Percentiles rank a stretch among this genome's conserved stretches.
phyloP scores from a whole-genome alignment of 2,888 invertebrate genomes.

The Norana najaformis region DNA sequence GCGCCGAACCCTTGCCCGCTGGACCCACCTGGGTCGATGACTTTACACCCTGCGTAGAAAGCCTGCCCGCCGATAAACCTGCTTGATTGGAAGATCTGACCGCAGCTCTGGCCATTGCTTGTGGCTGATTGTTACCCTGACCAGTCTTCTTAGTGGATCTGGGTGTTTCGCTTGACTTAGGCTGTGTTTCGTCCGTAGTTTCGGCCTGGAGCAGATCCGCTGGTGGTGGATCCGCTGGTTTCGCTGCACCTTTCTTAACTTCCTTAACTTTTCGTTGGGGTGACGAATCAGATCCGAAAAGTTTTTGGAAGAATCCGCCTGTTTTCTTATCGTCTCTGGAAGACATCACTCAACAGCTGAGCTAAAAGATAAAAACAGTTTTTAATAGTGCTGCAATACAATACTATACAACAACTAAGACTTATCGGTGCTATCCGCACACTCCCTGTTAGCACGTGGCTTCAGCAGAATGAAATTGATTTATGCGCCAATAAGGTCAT shows the following conservation, averaged over 20 bases:
- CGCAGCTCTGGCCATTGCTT: not conserved
- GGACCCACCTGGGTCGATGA: not conserved
- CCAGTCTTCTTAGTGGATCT: not conserved
- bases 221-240: not conserved
- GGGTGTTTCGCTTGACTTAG: not conserved
- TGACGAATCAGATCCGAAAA: not conserved
- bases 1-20: not conserved
- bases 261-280: not conserved
- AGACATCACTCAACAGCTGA: not conserved
- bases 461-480: no score
- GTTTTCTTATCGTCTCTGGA: not conserved
- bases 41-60: not conserved
- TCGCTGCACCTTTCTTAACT: not conserved
- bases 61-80: not conserved
- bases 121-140: not conserved
- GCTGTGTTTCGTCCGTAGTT: not conserved
- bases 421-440: no score
- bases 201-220: not conserved
- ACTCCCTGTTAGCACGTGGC: no score
- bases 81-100: not conserved
- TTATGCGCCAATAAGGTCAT: no score
- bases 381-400: no score
- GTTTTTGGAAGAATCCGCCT: conserved; percentile 6
- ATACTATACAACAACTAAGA: no score
- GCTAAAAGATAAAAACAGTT: no score